Base-by-base conservation (phyloP, 2,113 vertebrate genomes). In the Trochalopteron elliotii region DNA sequence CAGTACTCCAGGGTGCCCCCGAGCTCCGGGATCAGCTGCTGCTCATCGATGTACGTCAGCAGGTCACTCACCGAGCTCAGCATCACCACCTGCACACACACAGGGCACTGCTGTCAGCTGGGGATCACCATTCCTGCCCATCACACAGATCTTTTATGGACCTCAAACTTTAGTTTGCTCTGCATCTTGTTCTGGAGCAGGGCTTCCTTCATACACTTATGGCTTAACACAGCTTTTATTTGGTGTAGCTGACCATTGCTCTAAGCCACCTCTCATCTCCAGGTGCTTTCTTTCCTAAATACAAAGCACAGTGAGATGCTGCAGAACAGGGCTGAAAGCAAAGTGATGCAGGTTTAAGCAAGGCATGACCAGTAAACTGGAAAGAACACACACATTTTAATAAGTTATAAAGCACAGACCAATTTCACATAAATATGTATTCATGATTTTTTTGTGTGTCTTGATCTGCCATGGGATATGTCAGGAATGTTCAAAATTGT, bases 51-150 rank as follows among this genome's bases (percentile, higher is more conserved):
- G 97, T 99, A 99, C 4, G 94, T 98, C 97, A 99, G 98, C 81
- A 99, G 97, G 95, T 99, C 99, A 18, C 99, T 99, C 94, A 99
- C 99, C 11, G 99, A 99, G 97, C 99, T 99, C 97, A 99, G 98
- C 99, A 99, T 99, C 93, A 99, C 99, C 95, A 99, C 99, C 99
- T 99, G 47, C 89, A 90, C 89, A 85, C 83, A 94, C 83, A 87
- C 77, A 93, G 95, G 83, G 64, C 75, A 89, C 93, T 40, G 76
- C 76, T 2, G 3, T 91, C 16, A 96, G 76, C 11, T 37, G 60
- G 79, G 5, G 11, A 37, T 2, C 59, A 19, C n/a, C 50, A 1
- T 37, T 23, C 47, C 83, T 35, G 67, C 78, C 52, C 42, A 27
- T 28, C 91, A 78, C 19, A 33, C 30, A 33, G 7, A 12, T 21